These are phyloP conservation scores for Drosophila hydei DNA, from an alignment of 1,140 invertebrate species.

Conservation along the genomic window DNA sequence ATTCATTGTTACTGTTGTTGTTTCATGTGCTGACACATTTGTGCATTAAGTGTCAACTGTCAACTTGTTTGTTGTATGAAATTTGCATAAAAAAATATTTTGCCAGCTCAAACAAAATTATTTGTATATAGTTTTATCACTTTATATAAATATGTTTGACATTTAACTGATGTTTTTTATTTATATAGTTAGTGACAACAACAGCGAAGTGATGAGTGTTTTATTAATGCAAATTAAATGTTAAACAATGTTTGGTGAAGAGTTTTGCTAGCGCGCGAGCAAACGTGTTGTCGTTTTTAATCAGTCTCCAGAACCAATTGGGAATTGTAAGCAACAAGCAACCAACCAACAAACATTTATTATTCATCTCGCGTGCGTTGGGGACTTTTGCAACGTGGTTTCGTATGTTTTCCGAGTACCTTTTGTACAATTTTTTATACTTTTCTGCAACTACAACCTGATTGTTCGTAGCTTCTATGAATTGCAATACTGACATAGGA, in stretches of 20 bases:
- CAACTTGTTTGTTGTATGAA: slow-evolving; percentile 30
- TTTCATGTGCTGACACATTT: slow-evolving; percentile 58
- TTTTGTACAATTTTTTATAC: background rate
- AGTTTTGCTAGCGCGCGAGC: background rate
- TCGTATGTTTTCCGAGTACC: background rate
- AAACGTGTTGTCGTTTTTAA: slow-evolving; percentile 4
- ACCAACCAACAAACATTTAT: slow-evolving; percentile 7
- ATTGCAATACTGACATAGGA: background rate
- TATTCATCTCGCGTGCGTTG: slow-evolving; percentile 27
- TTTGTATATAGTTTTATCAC: slow-evolving; percentile 4
- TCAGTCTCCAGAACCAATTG: slow-evolving; percentile 7
- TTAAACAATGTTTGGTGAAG: slow-evolving; percentile 26
- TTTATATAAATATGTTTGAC: slow-evolving; percentile 9
- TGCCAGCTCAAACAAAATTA: slow-evolving; percentile 32
- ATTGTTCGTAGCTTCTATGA: background rate
- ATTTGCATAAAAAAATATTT: slow-evolving; percentile 44
- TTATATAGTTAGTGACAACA: slow-evolving; percentile 26
- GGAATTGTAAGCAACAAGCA: slow-evolving; percentile 11
- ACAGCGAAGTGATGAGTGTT: slow-evolving; percentile 3
- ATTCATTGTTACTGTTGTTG: slow-evolving; percentile 24
- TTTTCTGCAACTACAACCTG: slow-evolving; percentile 1
- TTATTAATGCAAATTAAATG: slow-evolving; percentile 44
- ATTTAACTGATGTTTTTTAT: slow-evolving; percentile 48
- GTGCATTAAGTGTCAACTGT: slow-evolving; percentile 56
- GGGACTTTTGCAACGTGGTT: background rate